Conservation (phyloP, 2,113 vertebrate genomes). For the Urocynchramus pylzowi region DNA sequence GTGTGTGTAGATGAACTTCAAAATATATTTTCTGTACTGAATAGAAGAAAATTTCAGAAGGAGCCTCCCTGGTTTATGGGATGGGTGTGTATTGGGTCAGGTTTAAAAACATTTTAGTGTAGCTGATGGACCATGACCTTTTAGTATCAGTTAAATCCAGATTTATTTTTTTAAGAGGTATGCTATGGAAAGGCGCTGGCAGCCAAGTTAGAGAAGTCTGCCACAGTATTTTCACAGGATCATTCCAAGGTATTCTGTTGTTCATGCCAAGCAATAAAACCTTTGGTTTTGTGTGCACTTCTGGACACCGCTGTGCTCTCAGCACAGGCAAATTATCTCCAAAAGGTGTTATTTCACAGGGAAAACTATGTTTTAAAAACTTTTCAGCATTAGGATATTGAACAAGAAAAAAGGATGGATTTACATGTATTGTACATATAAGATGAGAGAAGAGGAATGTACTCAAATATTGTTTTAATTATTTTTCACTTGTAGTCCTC, state of each 20-base stretch:
- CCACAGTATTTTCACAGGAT: slow-evolving; percentile 22
- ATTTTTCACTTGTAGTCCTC: slow-evolving; percentile 49
- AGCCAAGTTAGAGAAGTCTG: slow-evolving; percentile 11
- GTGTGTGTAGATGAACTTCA: not conserved
- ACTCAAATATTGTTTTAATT: slow-evolving; percentile 34
- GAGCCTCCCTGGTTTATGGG: not conserved
- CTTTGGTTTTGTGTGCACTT: not conserved
- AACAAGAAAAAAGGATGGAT: not conserved
- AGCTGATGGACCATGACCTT: not conserved
- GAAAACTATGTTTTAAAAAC: not conserved
- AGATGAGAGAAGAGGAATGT: slow-evolving; percentile 18
- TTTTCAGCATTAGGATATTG: not conserved
- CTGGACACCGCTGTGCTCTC: not conserved
- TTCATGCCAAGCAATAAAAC: slow-evolving; percentile 35
- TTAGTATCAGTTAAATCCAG: slow-evolving; percentile 12
- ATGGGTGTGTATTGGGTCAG: not conserved
- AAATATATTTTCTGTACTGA: not conserved
- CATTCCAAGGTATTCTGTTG: slow-evolving; percentile 44
- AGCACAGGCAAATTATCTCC: not conserved
- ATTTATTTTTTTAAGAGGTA: slow-evolving; percentile 19
- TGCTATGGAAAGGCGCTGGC: not conserved
- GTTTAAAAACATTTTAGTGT: not conserved
- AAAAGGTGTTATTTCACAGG: not conserved
- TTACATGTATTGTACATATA: not conserved
- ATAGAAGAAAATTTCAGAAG: not conserved